Conservation (phyloP, 2,797 vertebrate genomes). For the Crypturellus tataupa region DNA sequence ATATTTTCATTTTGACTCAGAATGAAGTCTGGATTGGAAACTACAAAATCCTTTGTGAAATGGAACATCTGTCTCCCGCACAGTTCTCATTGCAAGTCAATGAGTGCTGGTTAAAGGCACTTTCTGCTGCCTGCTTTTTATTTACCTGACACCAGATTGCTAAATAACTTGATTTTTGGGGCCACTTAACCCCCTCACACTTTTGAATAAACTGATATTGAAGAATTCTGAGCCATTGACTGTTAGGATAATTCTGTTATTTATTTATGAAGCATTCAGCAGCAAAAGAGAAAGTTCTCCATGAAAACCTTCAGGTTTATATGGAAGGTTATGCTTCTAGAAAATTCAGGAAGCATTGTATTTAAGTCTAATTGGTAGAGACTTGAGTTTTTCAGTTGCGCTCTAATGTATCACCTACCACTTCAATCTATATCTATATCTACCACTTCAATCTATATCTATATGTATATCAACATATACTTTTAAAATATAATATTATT, state of each 20-base stretch:
- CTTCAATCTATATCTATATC: neutral
- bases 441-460: neutral
- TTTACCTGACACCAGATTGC: neutral
- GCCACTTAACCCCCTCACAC: neutral
- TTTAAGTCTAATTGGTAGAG: neutral
- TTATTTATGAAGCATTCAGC: neutral
- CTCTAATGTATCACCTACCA: neutral
- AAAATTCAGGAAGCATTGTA: neutral
- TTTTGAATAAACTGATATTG: neutral
- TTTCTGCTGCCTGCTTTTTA: neutral
- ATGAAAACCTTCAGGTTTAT: neutral
- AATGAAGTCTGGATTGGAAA: conserved; percentile 2
- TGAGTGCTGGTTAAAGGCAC: conserved; percentile 5
- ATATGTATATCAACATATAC: neutral
- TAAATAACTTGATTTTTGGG: conserved; percentile 1
- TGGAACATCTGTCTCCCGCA: neutral
- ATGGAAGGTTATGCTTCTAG: neutral
- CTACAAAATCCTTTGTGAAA: neutral
- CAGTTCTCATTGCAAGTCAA: neutral
- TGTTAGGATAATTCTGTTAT: neutral
- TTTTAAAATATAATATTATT: neutral
- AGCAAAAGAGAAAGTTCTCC: neutral
- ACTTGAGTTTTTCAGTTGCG: neutral
- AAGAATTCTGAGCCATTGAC: neutral
- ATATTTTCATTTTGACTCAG: neutral